These are phyloP conservation scores for Oedothorax gibbosus DNA, from an alignment of 1,140 invertebrate species.

Conservation along the genomic window DNA sequence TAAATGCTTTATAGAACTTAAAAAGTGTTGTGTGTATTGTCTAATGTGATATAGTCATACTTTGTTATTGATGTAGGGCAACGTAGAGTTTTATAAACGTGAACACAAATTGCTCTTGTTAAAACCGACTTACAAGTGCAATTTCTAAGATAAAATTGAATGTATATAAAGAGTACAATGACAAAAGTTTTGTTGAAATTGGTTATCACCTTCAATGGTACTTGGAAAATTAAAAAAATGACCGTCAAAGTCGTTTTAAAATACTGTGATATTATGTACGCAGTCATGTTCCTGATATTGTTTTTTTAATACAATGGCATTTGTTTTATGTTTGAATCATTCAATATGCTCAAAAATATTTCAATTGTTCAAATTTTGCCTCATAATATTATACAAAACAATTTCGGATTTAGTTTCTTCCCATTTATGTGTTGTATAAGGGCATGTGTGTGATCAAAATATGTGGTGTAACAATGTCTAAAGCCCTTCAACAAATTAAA, in stretches of 20 bases:
- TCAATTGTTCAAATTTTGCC: too few relatives aligned
- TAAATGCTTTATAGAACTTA: constrained; percentile 45
- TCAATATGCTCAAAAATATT: background rate
- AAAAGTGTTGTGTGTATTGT: constrained; percentile 40
- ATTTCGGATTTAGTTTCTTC: too few relatives aligned
- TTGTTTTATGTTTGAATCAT: background rate
- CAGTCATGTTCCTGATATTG: constrained; percentile 56
- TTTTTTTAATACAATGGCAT: constrained; percentile 12
- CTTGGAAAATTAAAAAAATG: constrained; percentile 41
- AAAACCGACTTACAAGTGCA: constrained; percentile 38
- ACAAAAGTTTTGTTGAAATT: constrained; percentile 20
- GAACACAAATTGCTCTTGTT: constrained; percentile 49
- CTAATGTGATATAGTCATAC: constrained; percentile 37
- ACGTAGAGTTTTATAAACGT: constrained; percentile 39
- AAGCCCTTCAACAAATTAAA: too few relatives aligned
- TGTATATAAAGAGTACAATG: constrained; percentile 40
- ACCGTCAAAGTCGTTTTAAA: constrained; percentile 50
- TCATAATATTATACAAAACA: too few relatives aligned
- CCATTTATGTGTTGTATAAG: too few relatives aligned
- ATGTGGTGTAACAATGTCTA: too few relatives aligned
- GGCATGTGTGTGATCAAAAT: too few relatives aligned
- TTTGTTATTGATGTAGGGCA: constrained; percentile 44
- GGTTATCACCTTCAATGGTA: constrained; percentile 16
- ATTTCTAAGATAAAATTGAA: constrained; percentile 41
- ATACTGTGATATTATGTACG: constrained; percentile 54